Percentiles rank a stretch among this genome's conserved stretches.
phyloP scores from a whole-genome alignment of 1,140 invertebrate species.

The Ruditapes philippinarum region DNA sequence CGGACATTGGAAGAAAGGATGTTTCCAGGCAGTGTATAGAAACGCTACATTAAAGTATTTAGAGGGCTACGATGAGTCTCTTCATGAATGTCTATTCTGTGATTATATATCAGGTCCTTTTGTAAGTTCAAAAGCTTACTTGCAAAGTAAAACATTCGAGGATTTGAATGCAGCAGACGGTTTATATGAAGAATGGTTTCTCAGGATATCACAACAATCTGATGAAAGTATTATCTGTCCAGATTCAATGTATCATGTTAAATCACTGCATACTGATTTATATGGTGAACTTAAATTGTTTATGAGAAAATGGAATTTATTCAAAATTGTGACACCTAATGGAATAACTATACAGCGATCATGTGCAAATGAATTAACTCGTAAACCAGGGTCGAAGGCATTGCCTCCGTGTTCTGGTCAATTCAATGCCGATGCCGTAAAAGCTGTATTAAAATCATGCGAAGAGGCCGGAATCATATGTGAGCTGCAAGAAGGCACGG shows the following conservation, averaged over 20 bases:
- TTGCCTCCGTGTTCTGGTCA: slow-evolving; percentile 50
- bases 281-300: too few relatives aligned
- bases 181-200: slow-evolving; percentile 81
- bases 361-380: neutral
- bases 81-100: too few relatives aligned
- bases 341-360: neutral
- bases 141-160: slow-evolving; percentile 62
- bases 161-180: slow-evolving; percentile 57
- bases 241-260: slow-evolving; percentile 81
- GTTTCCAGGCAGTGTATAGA: slow-evolving; percentile 74
- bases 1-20: too few relatives aligned
- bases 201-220: slow-evolving; percentile 67
- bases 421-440: slow-evolving; percentile 54
- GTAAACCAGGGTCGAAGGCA: neutral
- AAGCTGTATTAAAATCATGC: slow-evolving; percentile 64
- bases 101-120: slow-evolving; percentile 81
- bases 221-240: slow-evolving; percentile 77
- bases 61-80: slow-evolving; percentile 83
- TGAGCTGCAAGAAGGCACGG: slow-evolving; percentile 79
- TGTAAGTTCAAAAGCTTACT: slow-evolving; percentile 68
- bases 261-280: neutral
- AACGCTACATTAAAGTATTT: slow-evolving; percentile 77
- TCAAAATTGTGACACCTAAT: neutral
- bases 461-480: slow-evolving; percentile 68
- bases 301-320: slow-evolving; percentile 12